Base-by-base conservation (phyloP, 1,140 invertebrate species). In the Ctenoplectra terminalis region DNA sequence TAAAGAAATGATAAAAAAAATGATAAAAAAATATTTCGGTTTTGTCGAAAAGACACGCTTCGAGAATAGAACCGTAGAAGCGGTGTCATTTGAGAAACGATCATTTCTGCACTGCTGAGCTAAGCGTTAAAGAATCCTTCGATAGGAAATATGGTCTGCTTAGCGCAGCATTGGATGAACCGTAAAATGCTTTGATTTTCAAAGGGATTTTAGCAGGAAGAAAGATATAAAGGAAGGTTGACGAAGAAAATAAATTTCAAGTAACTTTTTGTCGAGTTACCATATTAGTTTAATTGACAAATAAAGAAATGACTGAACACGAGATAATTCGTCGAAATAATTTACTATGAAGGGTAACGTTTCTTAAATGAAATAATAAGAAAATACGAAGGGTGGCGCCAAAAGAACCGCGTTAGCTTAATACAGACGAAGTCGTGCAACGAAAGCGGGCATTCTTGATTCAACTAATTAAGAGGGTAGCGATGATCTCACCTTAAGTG, bases 401-500 rank as follows among this genome's bases (percentile, higher is more conserved):
- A 37, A 46, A 40, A 20, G 29, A 43, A 72, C 26, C 29, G n/a
- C n/a, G 37, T 6, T 43, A 9, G 15, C 54, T 15, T 67, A 60
- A 23, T 66, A 23, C 48, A 80, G 78, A 50, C 2, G 56, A 37
- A 40, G 69, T 71, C 50, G 40, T 80, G 48, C 40, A 86, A 84
- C 63, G 70, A 69, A 73, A 78, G 23, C 46, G 43, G 67, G 56
- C 50, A 76, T 80, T 67, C 43, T 56, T 76, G 17, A 64, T 61
- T 79, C 75, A 56, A 50, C 66, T 71, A 76, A 77, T 80, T 80
- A 73, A 73, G 77, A 61, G 70, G 69, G 69, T 48, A 26, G 29
- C 66, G 75, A 71, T 78, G 75, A 78, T 70, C 75, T 71, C 77
- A 73, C 46, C 70, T 52, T 80, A 80, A 80, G 58, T 63, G 70